Evolutionary conservation across 2,888 invertebrate genomes (phyloP).

Genomic region (Agrotis segetum): DNA sequence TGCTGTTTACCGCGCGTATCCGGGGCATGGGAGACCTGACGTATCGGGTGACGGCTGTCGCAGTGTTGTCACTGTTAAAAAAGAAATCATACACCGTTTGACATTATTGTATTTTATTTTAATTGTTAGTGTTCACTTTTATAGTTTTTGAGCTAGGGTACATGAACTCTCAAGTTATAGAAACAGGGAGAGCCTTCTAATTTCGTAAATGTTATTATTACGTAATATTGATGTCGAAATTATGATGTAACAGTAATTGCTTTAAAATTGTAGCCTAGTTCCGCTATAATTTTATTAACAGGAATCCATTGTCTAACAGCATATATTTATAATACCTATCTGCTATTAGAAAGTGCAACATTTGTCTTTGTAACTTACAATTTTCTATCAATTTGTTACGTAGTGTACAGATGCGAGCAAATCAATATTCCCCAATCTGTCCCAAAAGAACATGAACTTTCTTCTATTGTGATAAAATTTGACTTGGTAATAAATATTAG

Average conservation of each 20-base stretch:
- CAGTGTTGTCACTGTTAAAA: slow-evolving; percentile 60
- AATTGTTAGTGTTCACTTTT: slow-evolving; percentile 26
- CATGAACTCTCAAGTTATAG: no score
- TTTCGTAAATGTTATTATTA: not conserved
- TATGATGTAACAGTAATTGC: slow-evolving; percentile 24
- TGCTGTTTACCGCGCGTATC: slow-evolving; percentile 72
- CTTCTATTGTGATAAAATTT: no score
- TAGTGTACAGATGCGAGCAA: no score
- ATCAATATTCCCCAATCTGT: no score
- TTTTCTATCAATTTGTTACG: slow-evolving; percentile 30
- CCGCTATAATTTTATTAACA: slow-evolving; percentile 23
- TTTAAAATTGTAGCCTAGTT: slow-evolving; percentile 11
- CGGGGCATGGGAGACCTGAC: slow-evolving; percentile 67
- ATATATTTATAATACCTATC: slow-evolving; percentile 9
- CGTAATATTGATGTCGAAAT: not conserved
- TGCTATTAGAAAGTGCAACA: slow-evolving; percentile 31
- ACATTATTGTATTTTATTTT: slow-evolving; percentile 45
- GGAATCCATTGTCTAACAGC: slow-evolving; percentile 20
- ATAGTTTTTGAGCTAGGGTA: slow-evolving; percentile 9
- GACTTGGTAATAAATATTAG: no score
- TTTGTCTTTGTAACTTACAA: slow-evolving; percentile 16
- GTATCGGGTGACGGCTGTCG: slow-evolving; percentile 63
- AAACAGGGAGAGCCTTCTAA: no score
- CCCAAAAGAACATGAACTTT: no score
- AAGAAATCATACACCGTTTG: slow-evolving; percentile 55